Evolutionary conservation across 2,113 vertebrate genomes (phyloP), one percentile per base, ranked within the genome.

Genomic region (Notothenia rossii): DNA sequence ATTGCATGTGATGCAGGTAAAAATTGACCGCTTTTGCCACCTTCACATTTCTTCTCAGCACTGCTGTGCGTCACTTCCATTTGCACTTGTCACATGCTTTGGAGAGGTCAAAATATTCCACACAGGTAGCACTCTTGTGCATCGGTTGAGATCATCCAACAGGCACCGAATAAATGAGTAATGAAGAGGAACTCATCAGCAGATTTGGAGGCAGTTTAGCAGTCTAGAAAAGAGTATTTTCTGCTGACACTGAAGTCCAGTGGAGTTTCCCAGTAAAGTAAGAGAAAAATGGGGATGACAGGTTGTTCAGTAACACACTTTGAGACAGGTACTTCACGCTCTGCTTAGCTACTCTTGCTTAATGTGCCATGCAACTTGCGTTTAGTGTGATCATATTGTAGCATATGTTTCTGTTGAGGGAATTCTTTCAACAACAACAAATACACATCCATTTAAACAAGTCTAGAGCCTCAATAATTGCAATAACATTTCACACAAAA

Each of bases 141-240:
- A 60, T 10, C 5, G 25, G 15, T 50, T 59, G 43, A 75, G 25
- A 63, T 46, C 68, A 54, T 58, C 46, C 66, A 53, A 20, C 68
- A 56, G 58, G 49, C 5, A 13, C 62, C 56, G 14, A 77, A 82
- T 90, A 76, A 94, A 91, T 94, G 46, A 93, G 79, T 93, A 86
- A 91, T 87, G 45, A 83, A 87, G 70, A 87, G 82, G 90, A 95
- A 88, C 60, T 64, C 54, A 89, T 94, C 94, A 95, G 94, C 93
- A 92, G 43, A 93, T 91, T 81, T 81, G 79, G 85, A 87, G 45
- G 75, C 89, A 93, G 36, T 75, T 75, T 82, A 83, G 88, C 92
- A 81, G 88, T 77, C 81, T 77, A 7, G 76, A 64, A 62, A 63
- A 49, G 33, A 70, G 43, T 18, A 7, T 15, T 51, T 81, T 73